Evolutionary conservation across 2,888 invertebrate species (phyloP).

Genomic region (Galerucella nymphaeae): DNA sequence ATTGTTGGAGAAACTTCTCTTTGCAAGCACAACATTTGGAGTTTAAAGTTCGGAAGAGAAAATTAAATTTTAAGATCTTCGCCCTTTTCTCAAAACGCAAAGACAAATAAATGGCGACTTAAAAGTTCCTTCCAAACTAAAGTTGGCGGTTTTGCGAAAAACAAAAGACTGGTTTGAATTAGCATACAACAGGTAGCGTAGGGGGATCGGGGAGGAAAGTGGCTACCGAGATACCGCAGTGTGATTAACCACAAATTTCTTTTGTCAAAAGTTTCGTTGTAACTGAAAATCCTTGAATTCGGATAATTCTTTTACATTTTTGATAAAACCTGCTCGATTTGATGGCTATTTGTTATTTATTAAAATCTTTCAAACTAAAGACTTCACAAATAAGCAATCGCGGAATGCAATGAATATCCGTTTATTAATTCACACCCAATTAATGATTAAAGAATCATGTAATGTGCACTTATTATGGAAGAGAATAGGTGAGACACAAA

Average conservation of each 20-base stretch:
- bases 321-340: neutral
- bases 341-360: neutral
- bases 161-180: slow-evolving; percentile 58
- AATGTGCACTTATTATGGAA: no score
- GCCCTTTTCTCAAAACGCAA: slow-evolving; percentile 46
- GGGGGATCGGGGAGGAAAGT: neutral
- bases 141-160: slow-evolving; percentile 53
- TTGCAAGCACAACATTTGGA: slow-evolving; percentile 41
- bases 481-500: no score
- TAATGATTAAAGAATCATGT: no score
- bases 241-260: slow-evolving; percentile 34
- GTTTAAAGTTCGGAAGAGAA: slow-evolving; percentile 49
- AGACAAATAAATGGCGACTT: slow-evolving; percentile 55
- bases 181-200: slow-evolving; percentile 57
- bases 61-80: slow-evolving; percentile 59
- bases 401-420: no score
- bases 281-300: slow-evolving; percentile 25
- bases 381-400: no score
- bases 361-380: neutral
- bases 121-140: slow-evolving; percentile 51
- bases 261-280: slow-evolving; percentile 27
- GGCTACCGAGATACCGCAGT: slow-evolving; percentile 18
- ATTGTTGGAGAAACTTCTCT: slow-evolving; percentile 33
- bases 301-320: slow-evolving; percentile 15
- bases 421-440: no score